Percentiles rank a stretch among this genome's conserved stretches.
Evolutionary conservation across 2,113 vertebrate genomes (phyloP).

Genomic region (Dromiciops gliroides): DNA sequence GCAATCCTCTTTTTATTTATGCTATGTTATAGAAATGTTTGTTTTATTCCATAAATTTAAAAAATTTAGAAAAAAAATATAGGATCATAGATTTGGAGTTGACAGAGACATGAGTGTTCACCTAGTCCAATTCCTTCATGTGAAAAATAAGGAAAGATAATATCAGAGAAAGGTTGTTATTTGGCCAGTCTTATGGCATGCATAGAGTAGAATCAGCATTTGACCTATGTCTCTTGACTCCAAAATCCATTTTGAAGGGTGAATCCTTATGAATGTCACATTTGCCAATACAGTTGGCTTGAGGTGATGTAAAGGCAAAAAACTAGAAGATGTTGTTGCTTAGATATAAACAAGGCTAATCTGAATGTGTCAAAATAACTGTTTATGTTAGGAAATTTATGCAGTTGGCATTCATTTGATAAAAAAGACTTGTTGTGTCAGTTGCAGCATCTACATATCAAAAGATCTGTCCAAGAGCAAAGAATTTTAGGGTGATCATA

Average conservation of each 20-base stretch:
- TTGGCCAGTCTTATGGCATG: not conserved
- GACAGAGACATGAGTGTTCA: no score
- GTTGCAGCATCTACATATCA: not conserved
- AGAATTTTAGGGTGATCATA: not conserved
- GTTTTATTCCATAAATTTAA: no score
- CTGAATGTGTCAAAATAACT: not conserved
- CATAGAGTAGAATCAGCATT: conserved; percentile 1
- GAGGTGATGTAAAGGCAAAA: not conserved
- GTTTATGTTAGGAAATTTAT: not conserved
- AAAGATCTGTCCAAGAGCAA: not conserved
- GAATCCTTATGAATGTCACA: no score
- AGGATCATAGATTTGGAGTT: no score
- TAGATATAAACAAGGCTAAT: not conserved
- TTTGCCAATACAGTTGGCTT: not conserved
- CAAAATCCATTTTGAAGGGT: not conserved
- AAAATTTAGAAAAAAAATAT: no score
- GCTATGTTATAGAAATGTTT: no score
- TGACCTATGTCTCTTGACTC: not conserved
- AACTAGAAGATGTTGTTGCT: not conserved
- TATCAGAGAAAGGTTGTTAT: conserved; percentile 24
- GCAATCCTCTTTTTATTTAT: no score
- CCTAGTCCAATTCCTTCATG: not conserved
- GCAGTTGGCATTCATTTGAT: not conserved
- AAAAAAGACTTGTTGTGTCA: not conserved
- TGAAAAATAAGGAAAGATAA: conserved; percentile 37